phyloP scores from a whole-genome alignment of 2,888 invertebrate species.

The Heliconius ismenius region DNA sequence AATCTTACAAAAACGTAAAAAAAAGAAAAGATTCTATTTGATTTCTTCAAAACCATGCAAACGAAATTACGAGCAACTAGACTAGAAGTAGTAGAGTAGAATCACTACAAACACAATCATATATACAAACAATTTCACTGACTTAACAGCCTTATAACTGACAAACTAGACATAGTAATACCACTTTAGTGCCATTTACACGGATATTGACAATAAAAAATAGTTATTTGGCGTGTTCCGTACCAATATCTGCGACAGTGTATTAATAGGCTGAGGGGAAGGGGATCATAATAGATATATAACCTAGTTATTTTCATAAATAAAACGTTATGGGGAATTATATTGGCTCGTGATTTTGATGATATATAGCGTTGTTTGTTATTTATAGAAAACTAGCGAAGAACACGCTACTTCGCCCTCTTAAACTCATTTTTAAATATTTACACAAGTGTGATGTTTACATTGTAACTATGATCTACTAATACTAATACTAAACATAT shows the following conservation, averaged over 20 bases:
- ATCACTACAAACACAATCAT: not conserved
- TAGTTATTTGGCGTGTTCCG: constrained; percentile 9
- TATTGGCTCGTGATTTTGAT: not conserved
- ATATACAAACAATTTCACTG: not conserved
- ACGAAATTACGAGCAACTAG: not conserved
- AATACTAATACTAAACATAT: too few species aligned
- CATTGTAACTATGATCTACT: too few species aligned
- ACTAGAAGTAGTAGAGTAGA: not conserved
- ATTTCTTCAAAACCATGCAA: not conserved
- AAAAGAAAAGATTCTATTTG: not conserved
- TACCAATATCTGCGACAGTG: constrained; percentile 11
- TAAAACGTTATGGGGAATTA: constrained; percentile 7
- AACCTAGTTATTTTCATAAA: constrained; percentile 20
- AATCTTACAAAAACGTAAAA: not conserved
- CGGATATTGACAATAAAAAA: constrained; percentile 14
- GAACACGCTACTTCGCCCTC: too few species aligned
- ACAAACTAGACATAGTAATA: not conserved
- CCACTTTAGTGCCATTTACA: not conserved
- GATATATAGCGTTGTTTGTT: not conserved
- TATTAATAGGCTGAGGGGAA: constrained; percentile 17
- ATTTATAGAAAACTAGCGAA: not conserved
- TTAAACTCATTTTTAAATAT: too few species aligned
- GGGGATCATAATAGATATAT: constrained; percentile 16
- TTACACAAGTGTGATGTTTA: too few species aligned
- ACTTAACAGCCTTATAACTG: not conserved